A percentile compares a stretch with the other conserved stretches of the same genome.
Conservation (phyloP, 2,113 vertebrate genomes). For the Sarotherodon lohbergeri region DNA sequence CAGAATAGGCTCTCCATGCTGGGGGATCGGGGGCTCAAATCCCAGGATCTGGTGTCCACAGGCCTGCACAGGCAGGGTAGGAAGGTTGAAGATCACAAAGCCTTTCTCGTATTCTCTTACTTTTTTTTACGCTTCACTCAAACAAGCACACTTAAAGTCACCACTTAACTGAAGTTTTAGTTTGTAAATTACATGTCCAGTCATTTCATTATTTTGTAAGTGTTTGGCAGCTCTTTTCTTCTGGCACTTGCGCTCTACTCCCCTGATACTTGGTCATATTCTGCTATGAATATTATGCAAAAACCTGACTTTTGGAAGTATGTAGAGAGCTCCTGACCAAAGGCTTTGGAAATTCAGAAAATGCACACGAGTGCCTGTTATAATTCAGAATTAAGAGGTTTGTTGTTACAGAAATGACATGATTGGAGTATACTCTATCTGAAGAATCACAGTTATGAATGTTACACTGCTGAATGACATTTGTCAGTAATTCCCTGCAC, state of each 20-base stretch:
- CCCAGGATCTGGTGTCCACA: constrained; percentile 69
- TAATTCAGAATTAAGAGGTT: neutral
- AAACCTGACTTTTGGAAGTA: neutral
- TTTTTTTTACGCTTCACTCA: neutral
- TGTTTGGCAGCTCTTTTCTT: neutral
- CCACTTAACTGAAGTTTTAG: neutral
- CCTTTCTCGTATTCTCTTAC: neutral
- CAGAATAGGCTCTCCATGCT: constrained; percentile 67
- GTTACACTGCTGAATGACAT: neutral
- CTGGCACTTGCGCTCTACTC: neutral
- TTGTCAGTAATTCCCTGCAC: neutral
- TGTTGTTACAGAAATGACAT: neutral
- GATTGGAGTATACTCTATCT: neutral
- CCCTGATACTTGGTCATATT: neutral
- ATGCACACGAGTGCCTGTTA: neutral
- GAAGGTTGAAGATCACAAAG: constrained; percentile 19
- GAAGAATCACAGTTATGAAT: neutral
- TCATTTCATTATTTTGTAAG: neutral
- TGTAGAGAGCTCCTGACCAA: neutral
- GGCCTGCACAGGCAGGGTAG: neutral
- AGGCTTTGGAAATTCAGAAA: neutral
- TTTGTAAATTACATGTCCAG: neutral
- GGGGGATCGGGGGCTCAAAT: constrained; percentile 69
- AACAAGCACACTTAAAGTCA: neutral
- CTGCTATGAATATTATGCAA: neutral